Evolutionary conservation across 2,888 invertebrate species (phyloP), one percentile per base, ranked within the genome.

Genomic region (Eupithecia tripunctaria): DNA sequence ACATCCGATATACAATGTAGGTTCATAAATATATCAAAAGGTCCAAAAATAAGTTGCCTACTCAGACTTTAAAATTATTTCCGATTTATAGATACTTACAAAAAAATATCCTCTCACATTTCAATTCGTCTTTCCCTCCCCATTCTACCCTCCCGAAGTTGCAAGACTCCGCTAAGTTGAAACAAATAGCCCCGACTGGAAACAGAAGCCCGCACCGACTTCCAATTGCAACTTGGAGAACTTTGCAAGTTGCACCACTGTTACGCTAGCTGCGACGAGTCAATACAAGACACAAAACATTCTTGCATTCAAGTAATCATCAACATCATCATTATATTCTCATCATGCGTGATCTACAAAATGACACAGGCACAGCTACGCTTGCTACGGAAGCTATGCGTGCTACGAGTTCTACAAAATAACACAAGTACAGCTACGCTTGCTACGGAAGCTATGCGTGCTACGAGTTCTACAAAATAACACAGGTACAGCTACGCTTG

Each of bases 161-260:
- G 29, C 62, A 21, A 59, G 68, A 27, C 36, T 25, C 25, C 64
- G 25, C 68, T 73, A 67, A 73, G 70, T 73, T 70, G 73, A 56
- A 73, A 73, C 73, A 73, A 73, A 70, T 73, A 70, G 70, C 70
- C 67, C 25, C 66, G 66, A 36, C 66, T 32, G 36, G 64, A 41
- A 29, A 29, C 59, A 27, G n/a, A 6, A 38, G 32, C 62, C 29
- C 62, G 38, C 29, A 27, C 36, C 18, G 70, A 73, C 68, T 74
- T 63, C 29, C 27, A 74, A 72, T 67, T 51, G 38, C 56, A 36
- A 64, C 43, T 60, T 59, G 60, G 14, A 18, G 38, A 43, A 66
- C 65, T 70, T 70, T 14, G 51, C 6, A n/a, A 68, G 62, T 63
- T 32, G 59, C 65, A 65, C 41, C 21, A 41, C 8, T 32, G 68